Conservation (phyloP, 2,888 invertebrate genomes). For the Drosophila falleni region DNA sequence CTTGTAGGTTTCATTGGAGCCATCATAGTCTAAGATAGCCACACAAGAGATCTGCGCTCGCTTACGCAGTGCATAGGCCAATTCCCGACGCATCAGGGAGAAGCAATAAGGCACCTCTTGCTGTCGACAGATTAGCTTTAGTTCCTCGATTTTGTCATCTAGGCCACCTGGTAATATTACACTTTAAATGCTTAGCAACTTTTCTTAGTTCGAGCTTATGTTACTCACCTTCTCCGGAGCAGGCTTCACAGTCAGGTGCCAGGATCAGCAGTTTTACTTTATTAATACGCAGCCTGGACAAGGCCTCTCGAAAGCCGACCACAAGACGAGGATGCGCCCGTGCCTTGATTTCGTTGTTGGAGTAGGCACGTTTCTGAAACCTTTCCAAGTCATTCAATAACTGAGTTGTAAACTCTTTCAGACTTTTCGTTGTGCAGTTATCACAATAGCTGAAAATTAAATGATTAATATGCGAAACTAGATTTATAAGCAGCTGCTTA, state of each 20-base stretch:
- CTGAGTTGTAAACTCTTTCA: conserved; percentile 86
- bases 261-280: conserved; percentile 88
- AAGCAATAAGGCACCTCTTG: conserved; percentile 88
- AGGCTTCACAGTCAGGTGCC: conserved; percentile 88
- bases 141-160: conserved; percentile 86
- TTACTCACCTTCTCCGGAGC: conserved; percentile 66
- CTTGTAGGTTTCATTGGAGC: conserved; percentile 86
- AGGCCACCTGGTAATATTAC: conserved; percentile 86
- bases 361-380: conserved; percentile 88
- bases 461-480: not conserved
- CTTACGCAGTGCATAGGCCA: conserved; percentile 87
- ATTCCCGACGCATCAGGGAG: conserved; percentile 86
- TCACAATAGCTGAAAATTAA: conserved; percentile 86
- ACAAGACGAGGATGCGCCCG: conserved; percentile 87
- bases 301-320: conserved; percentile 88
- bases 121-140: conserved; percentile 86
- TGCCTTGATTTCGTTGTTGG: conserved; percentile 88
- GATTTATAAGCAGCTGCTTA: conserved; percentile 42
- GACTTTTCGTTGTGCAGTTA: conserved; percentile 87
- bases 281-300: conserved; percentile 87
- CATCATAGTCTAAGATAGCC: conserved; percentile 88
- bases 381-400: conserved; percentile 87
- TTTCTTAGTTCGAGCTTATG: not conserved
- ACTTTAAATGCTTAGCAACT: not conserved
- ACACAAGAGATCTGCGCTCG: conserved; percentile 88